A percentile compares a stretch with the other conserved stretches of the same genome.
Conservation (phyloP, 2,797 vertebrate genomes). For the Labroides dimidiatus region DNA sequence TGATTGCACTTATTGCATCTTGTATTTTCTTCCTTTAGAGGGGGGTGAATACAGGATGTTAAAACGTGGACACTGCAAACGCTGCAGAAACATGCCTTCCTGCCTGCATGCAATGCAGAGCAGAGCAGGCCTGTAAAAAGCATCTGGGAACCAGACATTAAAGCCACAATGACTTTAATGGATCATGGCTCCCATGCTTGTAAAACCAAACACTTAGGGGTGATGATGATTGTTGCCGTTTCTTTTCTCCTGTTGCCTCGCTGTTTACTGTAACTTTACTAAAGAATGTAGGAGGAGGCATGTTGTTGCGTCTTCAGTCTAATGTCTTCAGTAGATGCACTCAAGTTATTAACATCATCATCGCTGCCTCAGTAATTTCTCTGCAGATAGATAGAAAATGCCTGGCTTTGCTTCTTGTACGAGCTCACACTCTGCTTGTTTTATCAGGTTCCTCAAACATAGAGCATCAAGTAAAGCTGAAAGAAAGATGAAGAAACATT, state of each 20-base stretch:
- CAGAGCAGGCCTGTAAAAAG: constrained; percentile 69
- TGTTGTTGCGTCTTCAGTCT: constrained; percentile 15
- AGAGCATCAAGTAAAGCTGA: too few species aligned
- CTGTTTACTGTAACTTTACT: constrained; percentile 34
- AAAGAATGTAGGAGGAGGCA: constrained; percentile 15
- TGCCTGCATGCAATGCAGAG: constrained; percentile 54
- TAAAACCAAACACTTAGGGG: constrained; percentile 66
- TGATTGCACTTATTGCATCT: constrained; percentile 45
- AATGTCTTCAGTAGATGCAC: neutral
- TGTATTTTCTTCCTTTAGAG: constrained; percentile 35
- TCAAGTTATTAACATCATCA: neutral
- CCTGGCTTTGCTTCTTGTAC: too few species aligned
- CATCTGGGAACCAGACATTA: constrained; percentile 81
- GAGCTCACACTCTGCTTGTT: too few species aligned
- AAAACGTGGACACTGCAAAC: constrained; percentile 75
- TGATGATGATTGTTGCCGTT: constrained; percentile 65
- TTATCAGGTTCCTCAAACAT: too few species aligned
- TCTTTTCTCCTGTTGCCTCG: constrained; percentile 22
- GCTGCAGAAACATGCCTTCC: constrained; percentile 82
- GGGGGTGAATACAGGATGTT: constrained; percentile 79
- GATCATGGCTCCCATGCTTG: constrained; percentile 59
- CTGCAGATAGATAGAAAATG: constrained; percentile 14
- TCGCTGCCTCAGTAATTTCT: neutral
- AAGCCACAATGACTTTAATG: constrained; percentile 66
- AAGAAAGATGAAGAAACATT: neutral